Percentiles rank a stretch among this genome's conserved stretches.
Conservation (phyloP, 1,140 invertebrate species). For the Drosophila jambulina region DNA sequence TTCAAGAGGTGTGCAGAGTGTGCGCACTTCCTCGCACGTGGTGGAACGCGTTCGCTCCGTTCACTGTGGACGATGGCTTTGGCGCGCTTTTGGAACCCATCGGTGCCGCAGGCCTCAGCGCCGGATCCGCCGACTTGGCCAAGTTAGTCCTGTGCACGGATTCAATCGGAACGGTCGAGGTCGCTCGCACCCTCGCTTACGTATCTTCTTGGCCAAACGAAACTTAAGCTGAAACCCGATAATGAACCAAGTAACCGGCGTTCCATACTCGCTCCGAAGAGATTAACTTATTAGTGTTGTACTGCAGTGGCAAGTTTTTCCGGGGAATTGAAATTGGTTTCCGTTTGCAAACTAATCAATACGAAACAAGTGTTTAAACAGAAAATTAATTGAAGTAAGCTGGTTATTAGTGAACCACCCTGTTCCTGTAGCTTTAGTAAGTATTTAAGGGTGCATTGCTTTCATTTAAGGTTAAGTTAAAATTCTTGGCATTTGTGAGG, state of each 20-base stretch:
- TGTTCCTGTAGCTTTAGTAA: neutral
- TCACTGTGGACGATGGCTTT: neutral
- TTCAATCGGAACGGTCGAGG: constrained; percentile 33
- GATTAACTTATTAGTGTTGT: neutral
- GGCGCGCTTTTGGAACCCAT: constrained; percentile 36
- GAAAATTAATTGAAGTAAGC: neutral
- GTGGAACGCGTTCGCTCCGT: constrained; percentile 23
- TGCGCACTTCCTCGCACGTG: constrained; percentile 29
- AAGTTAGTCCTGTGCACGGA: constrained; percentile 45
- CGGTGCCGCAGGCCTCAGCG: constrained; percentile 6
- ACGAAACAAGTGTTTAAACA: neutral
- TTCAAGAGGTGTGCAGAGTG: constrained; percentile 3
- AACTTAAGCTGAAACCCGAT: constrained; percentile 7
- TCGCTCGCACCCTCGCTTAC: neutral
- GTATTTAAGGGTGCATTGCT: neutral
- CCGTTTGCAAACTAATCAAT: neutral
- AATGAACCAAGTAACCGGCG: constrained; percentile 3
- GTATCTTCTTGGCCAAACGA: neutral
- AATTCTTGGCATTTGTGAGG: neutral
- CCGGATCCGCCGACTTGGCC: constrained; percentile 21
- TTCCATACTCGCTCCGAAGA: neutral
- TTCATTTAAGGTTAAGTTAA: neutral
- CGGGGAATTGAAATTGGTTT: neutral
- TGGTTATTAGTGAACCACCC: neutral
- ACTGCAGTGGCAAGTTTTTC: constrained; percentile 9